Evolutionary conservation across 2,113 vertebrate genomes (phyloP).

Genomic region (Sylvia atricapilla): DNA sequence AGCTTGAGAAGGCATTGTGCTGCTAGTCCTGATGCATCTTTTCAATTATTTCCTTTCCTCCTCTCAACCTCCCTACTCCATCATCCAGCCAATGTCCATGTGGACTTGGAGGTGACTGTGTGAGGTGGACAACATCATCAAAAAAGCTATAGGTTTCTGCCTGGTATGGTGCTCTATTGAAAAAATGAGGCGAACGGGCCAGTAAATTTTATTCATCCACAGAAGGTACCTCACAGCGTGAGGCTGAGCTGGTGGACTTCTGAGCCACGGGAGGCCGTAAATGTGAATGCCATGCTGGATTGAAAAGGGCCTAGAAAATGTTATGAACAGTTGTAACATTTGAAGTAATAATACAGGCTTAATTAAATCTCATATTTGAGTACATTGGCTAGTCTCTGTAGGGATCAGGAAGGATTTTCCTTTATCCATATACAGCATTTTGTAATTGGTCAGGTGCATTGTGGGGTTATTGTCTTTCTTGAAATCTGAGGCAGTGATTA

Average conservation of each 20-base stretch:
- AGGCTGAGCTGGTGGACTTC: neutral
- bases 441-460: slow-evolving; percentile 38
- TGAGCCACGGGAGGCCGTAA: neutral
- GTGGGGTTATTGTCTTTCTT: slow-evolving; percentile 19
- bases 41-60: neutral
- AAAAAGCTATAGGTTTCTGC: neutral
- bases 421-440: slow-evolving; percentile 16
- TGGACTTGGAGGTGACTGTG: neutral
- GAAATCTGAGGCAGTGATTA: neutral
- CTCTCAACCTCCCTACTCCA: neutral
- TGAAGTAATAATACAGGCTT: slow-evolving; percentile 56
- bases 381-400: slow-evolving; percentile 16
- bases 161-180: neutral
- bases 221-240: neutral
- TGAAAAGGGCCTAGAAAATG: slow-evolving; percentile 30
- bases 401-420: slow-evolving; percentile 52
- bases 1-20: neutral
- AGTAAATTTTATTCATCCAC: neutral
- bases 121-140: neutral
- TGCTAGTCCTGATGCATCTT: neutral
- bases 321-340: slow-evolving; percentile 43
- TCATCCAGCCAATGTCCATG: neutral
- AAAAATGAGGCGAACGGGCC: neutral
- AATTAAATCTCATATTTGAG: slow-evolving; percentile 53
- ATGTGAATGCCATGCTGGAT: neutral